Evolutionary conservation across 2,113 vertebrate genomes (phyloP).

Genomic region (Anolis sagrei): DNA sequence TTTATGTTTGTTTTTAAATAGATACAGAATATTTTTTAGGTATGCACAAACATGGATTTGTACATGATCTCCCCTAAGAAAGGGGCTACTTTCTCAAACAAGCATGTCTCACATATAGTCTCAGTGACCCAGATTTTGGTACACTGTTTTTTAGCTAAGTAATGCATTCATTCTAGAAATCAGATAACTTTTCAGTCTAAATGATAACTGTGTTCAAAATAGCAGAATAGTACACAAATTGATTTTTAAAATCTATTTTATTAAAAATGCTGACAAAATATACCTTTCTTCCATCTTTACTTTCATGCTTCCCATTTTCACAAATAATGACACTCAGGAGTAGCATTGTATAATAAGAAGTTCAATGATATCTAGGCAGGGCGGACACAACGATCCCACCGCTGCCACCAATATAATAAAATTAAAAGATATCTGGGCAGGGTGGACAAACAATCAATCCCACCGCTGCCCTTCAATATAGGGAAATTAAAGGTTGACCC

Average conservation of each 20-base stretch:
- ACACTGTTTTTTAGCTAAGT: too few relatives aligned
- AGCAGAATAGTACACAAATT: neutral
- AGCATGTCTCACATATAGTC: neutral
- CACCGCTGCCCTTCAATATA: too few relatives aligned
- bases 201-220: neutral
- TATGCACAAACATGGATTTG: neutral
- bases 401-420: too few relatives aligned
- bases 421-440: too few relatives aligned
- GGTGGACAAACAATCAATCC: too few relatives aligned
- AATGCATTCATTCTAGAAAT: neutral
- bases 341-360: too few relatives aligned
- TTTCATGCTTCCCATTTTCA: neutral
- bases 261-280: neutral
- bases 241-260: too few relatives aligned
- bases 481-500: too few relatives aligned
- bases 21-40: too few relatives aligned
- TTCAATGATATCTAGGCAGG: too few relatives aligned
- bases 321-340: neutral
- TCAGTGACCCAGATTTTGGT: neutral
- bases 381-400: too few relatives aligned
- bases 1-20: too few relatives aligned
- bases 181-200: neutral
- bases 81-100: neutral
- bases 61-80: neutral
- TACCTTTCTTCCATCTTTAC: neutral